phyloP scores from a whole-genome alignment of 2,113 vertebrate genomes.

The Crotalus helleri region DNA sequence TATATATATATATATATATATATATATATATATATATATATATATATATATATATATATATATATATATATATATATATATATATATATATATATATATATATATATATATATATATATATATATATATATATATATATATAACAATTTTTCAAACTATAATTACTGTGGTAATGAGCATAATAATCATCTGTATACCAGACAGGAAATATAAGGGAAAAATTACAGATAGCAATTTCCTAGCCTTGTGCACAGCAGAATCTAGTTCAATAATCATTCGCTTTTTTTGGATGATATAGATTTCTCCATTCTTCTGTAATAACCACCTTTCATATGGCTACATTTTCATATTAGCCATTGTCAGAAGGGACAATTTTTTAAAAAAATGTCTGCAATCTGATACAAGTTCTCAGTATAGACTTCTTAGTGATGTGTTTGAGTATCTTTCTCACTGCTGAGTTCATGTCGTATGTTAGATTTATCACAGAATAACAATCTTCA shows the following conservation, averaged over 20 bases:
- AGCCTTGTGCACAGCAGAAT: neutral
- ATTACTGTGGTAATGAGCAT: neutral
- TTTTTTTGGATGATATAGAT: neutral
- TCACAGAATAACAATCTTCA: slow-evolving; percentile 32
- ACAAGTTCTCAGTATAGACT: neutral
- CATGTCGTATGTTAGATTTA: slow-evolving; percentile 5
- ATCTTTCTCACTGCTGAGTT: neutral
- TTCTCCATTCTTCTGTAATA: neutral
- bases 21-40: too few relatives aligned
- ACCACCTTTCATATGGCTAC: neutral
- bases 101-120: too few relatives aligned
- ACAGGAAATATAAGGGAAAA: neutral
- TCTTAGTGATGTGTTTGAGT: neutral
- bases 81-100: too few relatives aligned
- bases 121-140: too few relatives aligned
- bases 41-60: too few relatives aligned
- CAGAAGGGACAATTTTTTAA: neutral
- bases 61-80: too few relatives aligned
- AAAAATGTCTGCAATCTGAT: neutral
- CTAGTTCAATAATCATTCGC: neutral
- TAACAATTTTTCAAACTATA: neutral
- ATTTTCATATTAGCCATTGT: neutral
- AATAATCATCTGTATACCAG: neutral
- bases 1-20: too few relatives aligned
- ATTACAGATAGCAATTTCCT: neutral